A percentile compares a stretch with the other conserved stretches of the same genome.
Conservation (phyloP, 2,797 vertebrate species). For the Enteromius argenteus region DNA sequence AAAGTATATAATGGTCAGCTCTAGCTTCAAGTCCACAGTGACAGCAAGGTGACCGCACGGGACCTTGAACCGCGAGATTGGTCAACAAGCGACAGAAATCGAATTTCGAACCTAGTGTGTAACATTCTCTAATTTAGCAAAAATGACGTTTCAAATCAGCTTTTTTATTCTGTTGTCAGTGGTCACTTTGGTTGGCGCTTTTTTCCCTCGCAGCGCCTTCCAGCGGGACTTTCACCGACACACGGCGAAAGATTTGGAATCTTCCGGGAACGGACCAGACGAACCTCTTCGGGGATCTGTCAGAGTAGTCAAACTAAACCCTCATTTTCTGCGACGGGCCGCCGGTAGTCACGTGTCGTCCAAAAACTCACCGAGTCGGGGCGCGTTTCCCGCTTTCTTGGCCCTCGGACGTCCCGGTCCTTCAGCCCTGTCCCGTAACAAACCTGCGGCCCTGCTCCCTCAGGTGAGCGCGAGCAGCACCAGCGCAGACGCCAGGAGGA, state of each 20-base stretch:
- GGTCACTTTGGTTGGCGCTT: constrained; percentile 50
- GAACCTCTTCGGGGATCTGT: constrained; percentile 70
- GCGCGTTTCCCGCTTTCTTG: constrained; percentile 77
- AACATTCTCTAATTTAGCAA: neutral
- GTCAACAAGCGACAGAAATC: neutral
- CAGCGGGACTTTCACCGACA: constrained; percentile 47
- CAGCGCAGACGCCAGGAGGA: constrained; percentile 68
- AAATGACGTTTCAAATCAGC: constrained; percentile 65
- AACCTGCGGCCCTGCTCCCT: constrained; percentile 57
- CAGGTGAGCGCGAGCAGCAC: constrained; percentile 60
- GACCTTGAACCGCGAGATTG: constrained; percentile 75
- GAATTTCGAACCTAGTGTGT: neutral
- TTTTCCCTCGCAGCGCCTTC: constrained; percentile 67
- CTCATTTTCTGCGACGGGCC: constrained; percentile 63
- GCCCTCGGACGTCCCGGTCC: constrained; percentile 71
- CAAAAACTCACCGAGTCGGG: constrained; percentile 53
- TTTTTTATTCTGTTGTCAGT: constrained; percentile 61
- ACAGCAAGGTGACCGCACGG: constrained; percentile 79
- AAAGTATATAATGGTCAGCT: constrained; percentile 69
- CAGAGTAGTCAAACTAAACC: constrained; percentile 73
- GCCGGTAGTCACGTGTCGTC: constrained; percentile 60
- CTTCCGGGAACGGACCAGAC: constrained; percentile 71
- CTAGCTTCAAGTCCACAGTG: constrained; percentile 56
- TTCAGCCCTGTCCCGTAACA: constrained; percentile 46
- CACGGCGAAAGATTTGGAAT: constrained; percentile 67